Conservation (phyloP, 1,140 invertebrate genomes). For the Ceratitis capitata region DNA sequence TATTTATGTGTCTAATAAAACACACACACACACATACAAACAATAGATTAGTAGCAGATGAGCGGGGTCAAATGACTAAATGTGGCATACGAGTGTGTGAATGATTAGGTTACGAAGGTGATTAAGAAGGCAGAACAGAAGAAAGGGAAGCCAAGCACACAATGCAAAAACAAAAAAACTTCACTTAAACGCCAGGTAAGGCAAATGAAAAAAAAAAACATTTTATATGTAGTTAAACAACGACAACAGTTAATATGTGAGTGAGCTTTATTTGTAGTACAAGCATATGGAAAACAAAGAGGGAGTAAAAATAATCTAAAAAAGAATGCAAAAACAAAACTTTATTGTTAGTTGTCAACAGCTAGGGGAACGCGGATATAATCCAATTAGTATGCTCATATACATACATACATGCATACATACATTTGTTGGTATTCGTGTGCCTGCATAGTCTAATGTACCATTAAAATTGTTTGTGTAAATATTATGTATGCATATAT, state of each 20-base stretch:
- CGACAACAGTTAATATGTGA: no score
- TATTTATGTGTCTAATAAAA: neutral
- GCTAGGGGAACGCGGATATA: neutral
- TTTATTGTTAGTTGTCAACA: neutral
- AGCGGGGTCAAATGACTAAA: neutral
- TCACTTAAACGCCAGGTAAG: neutral
- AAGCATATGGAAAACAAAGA: neutral
- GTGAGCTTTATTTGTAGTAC: neutral
- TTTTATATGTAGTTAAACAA: neutral
- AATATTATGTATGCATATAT: neutral
- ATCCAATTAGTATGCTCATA: slow-evolving; percentile 23
- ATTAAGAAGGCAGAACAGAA: neutral
- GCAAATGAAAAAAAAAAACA: no score
- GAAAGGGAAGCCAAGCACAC: neutral
- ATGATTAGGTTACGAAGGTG: neutral
- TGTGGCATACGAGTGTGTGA: neutral
- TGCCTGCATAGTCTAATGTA: neutral
- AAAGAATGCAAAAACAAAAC: neutral
- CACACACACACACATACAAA: no score
- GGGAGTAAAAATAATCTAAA: neutral
- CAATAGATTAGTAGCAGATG: neutral
- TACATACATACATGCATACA: neutral
- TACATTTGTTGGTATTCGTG: neutral
- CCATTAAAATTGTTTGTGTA: neutral
- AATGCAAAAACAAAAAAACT: neutral